phyloP scores from a whole-genome alignment of 2,113 vertebrate species.

The Cebidichthys violaceus region DNA sequence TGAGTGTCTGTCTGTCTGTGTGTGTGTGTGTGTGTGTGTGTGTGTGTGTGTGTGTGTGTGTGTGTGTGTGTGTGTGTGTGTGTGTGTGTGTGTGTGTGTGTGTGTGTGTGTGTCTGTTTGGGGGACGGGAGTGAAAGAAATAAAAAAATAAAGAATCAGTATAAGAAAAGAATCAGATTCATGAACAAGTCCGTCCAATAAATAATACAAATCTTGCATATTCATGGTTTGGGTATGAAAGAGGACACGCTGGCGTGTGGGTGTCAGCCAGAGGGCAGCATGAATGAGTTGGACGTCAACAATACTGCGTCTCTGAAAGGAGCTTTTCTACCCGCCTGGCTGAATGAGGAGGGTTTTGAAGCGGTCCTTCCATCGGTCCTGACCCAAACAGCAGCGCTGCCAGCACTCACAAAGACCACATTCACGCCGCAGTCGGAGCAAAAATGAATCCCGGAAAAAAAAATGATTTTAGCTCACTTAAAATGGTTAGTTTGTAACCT shows the following conservation, averaged over 20 bases:
- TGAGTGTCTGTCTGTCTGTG: neutral
- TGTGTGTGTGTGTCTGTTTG: too few species aligned
- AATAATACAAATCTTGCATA: constrained; percentile 39
- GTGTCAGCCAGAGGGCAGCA: constrained; percentile 59
- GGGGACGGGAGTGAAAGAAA: neutral
- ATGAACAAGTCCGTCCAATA: constrained; percentile 12
- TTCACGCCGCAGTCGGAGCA: constrained; percentile 4
- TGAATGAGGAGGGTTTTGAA: constrained; percentile 15
- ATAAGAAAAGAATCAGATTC: constrained; percentile 3
- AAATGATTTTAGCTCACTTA: neutral
- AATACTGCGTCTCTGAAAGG: constrained; percentile 41
- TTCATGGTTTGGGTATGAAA: constrained; percentile 42
- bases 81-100: too few species aligned
- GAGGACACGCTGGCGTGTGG: constrained; percentile 44
- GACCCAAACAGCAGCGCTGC: constrained; percentile 18
- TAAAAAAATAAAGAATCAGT: neutral
- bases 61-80: neutral
- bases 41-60: too few species aligned
- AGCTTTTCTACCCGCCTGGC: constrained; percentile 16
- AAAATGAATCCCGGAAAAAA: neutral
- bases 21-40: too few species aligned
- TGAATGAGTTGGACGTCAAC: constrained; percentile 44
- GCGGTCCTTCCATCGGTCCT: neutral
- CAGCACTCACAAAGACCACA: constrained; percentile 21
- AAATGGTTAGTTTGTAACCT: neutral